These are phyloP conservation scores for Scaptomyza reducta DNA, from an alignment of 2,888 invertebrate species.

Conservation along the genomic window DNA sequence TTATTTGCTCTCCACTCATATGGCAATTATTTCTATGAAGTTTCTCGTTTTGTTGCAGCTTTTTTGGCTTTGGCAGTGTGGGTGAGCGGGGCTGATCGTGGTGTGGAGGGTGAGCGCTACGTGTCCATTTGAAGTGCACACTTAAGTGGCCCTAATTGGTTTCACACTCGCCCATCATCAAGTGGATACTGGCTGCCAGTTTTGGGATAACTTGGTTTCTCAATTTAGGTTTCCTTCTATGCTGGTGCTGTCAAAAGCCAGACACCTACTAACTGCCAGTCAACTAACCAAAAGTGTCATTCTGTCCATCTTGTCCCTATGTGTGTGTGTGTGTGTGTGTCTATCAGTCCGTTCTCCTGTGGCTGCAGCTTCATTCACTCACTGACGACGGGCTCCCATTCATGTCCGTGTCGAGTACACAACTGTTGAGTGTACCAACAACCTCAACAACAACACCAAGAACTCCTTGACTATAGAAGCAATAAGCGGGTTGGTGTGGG, in stretches of 20 bases:
- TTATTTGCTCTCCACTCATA: conserved; percentile 50
- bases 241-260: conserved; percentile 68
- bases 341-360: conserved; percentile 12
- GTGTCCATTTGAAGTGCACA: conserved; percentile 74
- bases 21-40: conserved; percentile 68
- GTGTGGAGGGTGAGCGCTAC: conserved; percentile 19
- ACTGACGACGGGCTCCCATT: conserved; percentile 55
- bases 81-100: background rate
- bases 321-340: conserved; percentile 1
- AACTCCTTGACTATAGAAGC: conserved; percentile 26
- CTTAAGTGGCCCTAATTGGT: conserved; percentile 81
- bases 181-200: conserved; percentile 50
- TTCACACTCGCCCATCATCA: conserved; percentile 76
- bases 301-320: conserved; percentile 1
- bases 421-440: conserved; percentile 60
- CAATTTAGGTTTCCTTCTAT: conserved; percentile 40
- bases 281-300: conserved; percentile 42
- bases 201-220: conserved; percentile 40
- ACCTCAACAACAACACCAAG: conserved; percentile 21
- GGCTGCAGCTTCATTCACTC: conserved; percentile 60
- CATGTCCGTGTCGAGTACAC: conserved; percentile 61
- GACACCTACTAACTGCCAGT: conserved; percentile 59
- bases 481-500: background rate
- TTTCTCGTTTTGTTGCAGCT: conserved; percentile 35
- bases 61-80: conserved; percentile 6